Evolutionary conservation across 2,113 vertebrate species (phyloP).

Genomic region (Dicerorhinus sumatrensis): DNA sequence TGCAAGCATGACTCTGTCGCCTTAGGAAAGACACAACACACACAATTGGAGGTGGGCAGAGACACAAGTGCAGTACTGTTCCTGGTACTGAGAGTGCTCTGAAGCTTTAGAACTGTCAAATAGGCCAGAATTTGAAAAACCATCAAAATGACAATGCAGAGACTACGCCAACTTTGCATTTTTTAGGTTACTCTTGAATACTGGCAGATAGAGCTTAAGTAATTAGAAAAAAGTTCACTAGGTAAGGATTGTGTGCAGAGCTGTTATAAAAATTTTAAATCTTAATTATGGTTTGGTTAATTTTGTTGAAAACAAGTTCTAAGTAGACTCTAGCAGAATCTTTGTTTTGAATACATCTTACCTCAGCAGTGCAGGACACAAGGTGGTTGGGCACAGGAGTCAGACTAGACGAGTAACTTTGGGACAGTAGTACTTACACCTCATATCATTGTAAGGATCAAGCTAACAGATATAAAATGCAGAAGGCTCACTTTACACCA

Average conservation of each 20-base stretch:
- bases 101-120: fast-evolving
- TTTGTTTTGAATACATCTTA: not conserved
- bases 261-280: not conserved
- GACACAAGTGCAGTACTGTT: not conserved
- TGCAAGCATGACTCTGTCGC: not conserved
- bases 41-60: fast-evolving
- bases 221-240: not conserved
- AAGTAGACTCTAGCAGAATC: not conserved
- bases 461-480: not conserved
- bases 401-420: not conserved
- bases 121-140: fast-evolving
- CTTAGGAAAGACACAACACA: not conserved
- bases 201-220: fast-evolving
- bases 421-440: not conserved
- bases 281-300: too few relatives aligned
- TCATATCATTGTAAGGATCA: not conserved
- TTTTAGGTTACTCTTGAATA: not conserved
- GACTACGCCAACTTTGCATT: not conserved
- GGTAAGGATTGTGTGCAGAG: not conserved
- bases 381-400: not conserved
- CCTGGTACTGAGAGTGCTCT: not conserved
- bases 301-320: not conserved
- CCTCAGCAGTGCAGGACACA: not conserved
- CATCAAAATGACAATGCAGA: not conserved
- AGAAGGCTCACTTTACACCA: too few relatives aligned